phyloP scores from a whole-genome alignment of 1,140 invertebrate species.

The Drosophila obscura region DNA sequence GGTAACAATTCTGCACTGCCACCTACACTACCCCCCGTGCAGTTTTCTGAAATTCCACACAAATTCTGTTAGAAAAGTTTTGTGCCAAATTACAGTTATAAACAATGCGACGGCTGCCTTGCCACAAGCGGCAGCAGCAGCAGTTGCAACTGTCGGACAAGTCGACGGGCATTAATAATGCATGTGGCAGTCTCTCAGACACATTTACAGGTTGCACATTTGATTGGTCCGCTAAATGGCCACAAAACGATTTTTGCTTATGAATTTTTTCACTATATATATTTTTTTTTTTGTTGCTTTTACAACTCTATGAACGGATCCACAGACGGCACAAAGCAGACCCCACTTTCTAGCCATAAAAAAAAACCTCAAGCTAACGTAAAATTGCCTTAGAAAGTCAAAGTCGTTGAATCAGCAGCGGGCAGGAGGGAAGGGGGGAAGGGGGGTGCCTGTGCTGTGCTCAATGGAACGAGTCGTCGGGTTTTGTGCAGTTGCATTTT shows the following conservation, averaged over 20 bases:
- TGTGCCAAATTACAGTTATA: constrained; percentile 57
- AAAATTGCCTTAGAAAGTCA: constrained; percentile 74
- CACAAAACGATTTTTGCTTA: constrained; percentile 55
- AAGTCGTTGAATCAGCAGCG: constrained; percentile 8
- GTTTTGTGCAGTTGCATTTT: constrained; percentile 32
- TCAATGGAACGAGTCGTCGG: constrained; percentile 32
- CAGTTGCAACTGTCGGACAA: constrained; percentile 43
- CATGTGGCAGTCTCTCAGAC: constrained; percentile 18
- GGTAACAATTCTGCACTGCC: constrained; percentile 3
- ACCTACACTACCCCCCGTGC: neutral
- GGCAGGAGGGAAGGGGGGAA: no score
- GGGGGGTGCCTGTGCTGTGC: neutral
- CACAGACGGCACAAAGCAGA: neutral
- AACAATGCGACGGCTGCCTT: constrained; percentile 45
- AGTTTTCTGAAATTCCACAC: constrained; percentile 29
- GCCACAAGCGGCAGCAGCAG: constrained; percentile 20
- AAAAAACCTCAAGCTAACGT: constrained; percentile 37
- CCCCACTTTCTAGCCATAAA: constrained; percentile 66
- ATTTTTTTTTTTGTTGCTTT: constrained; percentile 4
- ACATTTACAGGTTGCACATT: constrained; percentile 36
- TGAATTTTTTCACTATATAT: constrained; percentile 50
- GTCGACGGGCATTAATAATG: constrained; percentile 55
- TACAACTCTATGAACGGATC: constrained; percentile 25
- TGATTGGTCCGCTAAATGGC: constrained; percentile 46
- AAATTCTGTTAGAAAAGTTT: constrained; percentile 24